Evolutionary conservation across 2,797 vertebrate genomes (phyloP).

Genomic region (Danionella dracula): DNA sequence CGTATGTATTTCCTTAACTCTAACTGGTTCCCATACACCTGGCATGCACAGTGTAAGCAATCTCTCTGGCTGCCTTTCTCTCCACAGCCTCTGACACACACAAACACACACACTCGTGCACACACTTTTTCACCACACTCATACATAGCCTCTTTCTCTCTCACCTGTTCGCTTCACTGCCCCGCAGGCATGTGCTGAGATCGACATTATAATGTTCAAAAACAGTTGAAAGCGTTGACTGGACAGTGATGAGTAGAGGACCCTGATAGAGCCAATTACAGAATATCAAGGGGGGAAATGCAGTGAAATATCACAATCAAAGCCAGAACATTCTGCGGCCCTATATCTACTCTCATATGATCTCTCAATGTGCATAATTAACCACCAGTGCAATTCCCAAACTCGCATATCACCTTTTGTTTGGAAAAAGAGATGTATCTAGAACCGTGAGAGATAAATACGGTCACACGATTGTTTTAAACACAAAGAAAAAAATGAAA

Average conservation of each 20-base stretch:
- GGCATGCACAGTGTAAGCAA: constrained; percentile 31
- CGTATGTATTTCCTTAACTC: not conserved
- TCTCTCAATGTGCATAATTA: not conserved
- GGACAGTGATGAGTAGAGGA: constrained; percentile 32
- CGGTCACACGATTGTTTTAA: too few species aligned
- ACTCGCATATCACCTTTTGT: not conserved
- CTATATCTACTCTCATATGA: constrained; percentile 3
- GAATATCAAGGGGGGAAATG: constrained; percentile 16
- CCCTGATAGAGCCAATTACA: constrained; percentile 6
- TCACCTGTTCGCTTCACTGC: constrained; percentile 69
- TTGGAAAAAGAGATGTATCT: too few species aligned
- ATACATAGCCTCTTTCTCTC: constrained; percentile 43
- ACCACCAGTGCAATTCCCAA: not conserved
- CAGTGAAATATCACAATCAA: not conserved
- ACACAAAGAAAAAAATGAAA: not conserved
- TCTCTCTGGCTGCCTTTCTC: constrained; percentile 46
- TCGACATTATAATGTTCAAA: constrained; percentile 72
- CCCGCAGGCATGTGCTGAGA: constrained; percentile 75
- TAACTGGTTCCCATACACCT: constrained; percentile 29
- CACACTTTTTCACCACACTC: constrained; percentile 45
- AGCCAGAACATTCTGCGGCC: not conserved
- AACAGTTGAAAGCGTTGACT: constrained; percentile 59
- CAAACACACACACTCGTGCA: constrained; percentile 29
- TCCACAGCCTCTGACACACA: constrained; percentile 29
- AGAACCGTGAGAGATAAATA: not conserved